Evolutionary conservation across 2,113 vertebrate genomes (phyloP), one percentile per base, ranked within the genome.

Genomic region (Campylomormyrus numenius): DNA sequence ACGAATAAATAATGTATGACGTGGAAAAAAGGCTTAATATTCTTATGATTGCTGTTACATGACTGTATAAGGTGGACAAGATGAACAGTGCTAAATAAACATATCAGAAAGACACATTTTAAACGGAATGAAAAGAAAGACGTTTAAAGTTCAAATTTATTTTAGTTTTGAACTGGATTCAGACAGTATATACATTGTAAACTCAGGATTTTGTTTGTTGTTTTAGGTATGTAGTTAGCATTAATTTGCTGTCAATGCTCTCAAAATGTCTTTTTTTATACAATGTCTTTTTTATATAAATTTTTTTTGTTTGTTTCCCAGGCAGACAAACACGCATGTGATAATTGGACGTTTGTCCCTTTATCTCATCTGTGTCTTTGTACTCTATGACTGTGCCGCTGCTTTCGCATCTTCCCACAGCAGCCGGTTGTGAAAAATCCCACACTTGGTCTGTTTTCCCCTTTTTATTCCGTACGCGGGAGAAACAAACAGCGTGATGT

Each of bases 401-500:
- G 10, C 50, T 50, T 31, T 86, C 24, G 21, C 84, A 8, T n/a
- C 45, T n/a, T 15, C 31, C 50, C 49, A 35, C n/a, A 35, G 50
- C n/a, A 56, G 15, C 27, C 17, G 4, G 85, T 53, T 3, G 49
- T 35, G 49, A 87, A 35, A 52, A 87, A 39, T 48, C 85, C 50
- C 48, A 48, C 50, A 53, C 49, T 35, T 35, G 13, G 1, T 35
- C 50, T 87, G 49, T 35, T 87, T 31, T 19, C 50, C 48, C 84
- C n/a, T 49, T 85, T 48, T 50, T 24, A 87, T 56, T 53, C 49
- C n/a, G n/a, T 21, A 87, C 3, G 45, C 83, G 8, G 42, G 24
- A 85, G 83, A 85, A 87, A 87, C 85, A 87, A 56, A 87, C 85
- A 87, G 85, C 85, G 3, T 87, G 85, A 56, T 87, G 85, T 56